Conservation (phyloP, 2,113 vertebrate genomes). For the Danio rerio region DNA sequence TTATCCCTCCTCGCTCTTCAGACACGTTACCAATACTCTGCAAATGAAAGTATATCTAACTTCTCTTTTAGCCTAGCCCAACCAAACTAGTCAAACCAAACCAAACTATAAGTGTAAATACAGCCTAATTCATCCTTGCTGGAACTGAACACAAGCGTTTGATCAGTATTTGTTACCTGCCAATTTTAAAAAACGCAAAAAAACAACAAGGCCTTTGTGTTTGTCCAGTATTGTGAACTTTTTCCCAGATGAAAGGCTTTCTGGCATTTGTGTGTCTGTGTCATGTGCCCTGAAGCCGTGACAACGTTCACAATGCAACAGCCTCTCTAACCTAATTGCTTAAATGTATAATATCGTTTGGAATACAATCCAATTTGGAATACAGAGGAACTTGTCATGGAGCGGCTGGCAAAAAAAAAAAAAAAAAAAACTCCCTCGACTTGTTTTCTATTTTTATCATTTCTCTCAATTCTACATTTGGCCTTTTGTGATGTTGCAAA, state of each 20-base stretch:
- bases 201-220: not conserved
- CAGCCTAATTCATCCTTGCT: too few species aligned
- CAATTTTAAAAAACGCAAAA: not conserved
- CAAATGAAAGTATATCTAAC: too few species aligned
- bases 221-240: not conserved
- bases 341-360: constrained; percentile 29
- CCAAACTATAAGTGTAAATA: too few species aligned
- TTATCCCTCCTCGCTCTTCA: too few species aligned
- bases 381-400: constrained; percentile 7
- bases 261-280: constrained; percentile 6
- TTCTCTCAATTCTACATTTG: not conserved
- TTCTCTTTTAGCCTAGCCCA: too few species aligned
- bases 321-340: constrained; percentile 17
- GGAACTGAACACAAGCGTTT: too few species aligned
- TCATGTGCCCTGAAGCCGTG: not conserved
- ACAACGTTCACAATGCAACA: constrained; percentile 16
- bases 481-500: not conserved
- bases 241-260: not conserved
- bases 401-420: not conserved
- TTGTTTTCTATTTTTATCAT: not conserved
- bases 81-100: too few species aligned
- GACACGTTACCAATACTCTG: too few species aligned
- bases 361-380: constrained; percentile 21
- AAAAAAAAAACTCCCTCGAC: not conserved
- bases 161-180: too few species aligned